phyloP scores from a whole-genome alignment of 2,797 vertebrate species.

The Melanotaenia maccullochi region DNA sequence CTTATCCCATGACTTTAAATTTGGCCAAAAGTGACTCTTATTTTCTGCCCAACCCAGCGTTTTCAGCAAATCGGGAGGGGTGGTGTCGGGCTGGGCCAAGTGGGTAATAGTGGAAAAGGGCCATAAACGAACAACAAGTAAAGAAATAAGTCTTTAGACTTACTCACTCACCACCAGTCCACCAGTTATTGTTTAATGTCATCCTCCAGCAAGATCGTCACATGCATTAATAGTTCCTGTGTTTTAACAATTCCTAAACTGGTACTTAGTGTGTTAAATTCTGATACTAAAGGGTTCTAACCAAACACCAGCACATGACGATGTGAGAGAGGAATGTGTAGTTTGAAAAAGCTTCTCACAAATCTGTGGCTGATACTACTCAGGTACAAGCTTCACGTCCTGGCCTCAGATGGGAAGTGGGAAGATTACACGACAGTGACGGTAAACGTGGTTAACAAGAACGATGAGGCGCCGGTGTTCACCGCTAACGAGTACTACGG shows the following conservation, averaged over 20 bases:
- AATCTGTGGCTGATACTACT: not conserved
- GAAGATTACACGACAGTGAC: conserved; percentile 87
- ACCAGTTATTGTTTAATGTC: not conserved
- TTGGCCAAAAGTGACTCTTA: too few relatives aligned
- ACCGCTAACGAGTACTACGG: conserved; percentile 90
- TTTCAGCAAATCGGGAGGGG: too few relatives aligned
- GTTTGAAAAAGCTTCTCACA: not conserved
- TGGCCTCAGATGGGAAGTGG: conserved; percentile 93
- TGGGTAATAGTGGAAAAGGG: too few relatives aligned
- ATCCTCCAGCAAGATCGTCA: not conserved
- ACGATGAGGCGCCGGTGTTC: conserved; percentile 91
- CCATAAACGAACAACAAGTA: not conserved
- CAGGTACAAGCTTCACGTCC: conserved; percentile 87
- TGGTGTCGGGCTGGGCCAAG: too few relatives aligned
- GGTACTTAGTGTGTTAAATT: not conserved
- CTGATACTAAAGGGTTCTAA: too few relatives aligned
- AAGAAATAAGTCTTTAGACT: not conserved
- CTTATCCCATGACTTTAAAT: too few relatives aligned
- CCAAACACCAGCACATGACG: not conserved
- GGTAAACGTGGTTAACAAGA: conserved; percentile 89
- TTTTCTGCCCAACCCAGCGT: too few relatives aligned
- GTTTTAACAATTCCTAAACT: not conserved
- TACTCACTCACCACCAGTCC: not conserved
- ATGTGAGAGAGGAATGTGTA: not conserved
- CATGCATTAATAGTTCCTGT: not conserved